Evolutionary conservation across 2,113 vertebrate genomes (phyloP).

Genomic region (Sapayoa aenigma): DNA sequence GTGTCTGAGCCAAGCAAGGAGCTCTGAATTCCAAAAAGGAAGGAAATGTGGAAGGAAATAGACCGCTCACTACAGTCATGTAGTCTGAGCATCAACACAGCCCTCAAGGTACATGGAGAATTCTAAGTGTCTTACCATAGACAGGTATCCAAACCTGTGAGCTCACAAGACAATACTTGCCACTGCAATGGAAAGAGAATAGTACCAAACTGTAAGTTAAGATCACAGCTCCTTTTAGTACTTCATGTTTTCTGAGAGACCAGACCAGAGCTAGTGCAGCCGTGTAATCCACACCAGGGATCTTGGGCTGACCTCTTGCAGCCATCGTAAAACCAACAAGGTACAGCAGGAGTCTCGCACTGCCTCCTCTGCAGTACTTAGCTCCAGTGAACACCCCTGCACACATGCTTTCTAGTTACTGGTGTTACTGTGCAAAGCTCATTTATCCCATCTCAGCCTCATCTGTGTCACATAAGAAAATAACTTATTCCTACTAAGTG

Average conservation of each 20-base stretch:
- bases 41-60: background rate
- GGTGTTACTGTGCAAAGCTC: background rate
- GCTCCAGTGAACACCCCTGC: background rate
- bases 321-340: background rate
- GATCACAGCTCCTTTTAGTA: background rate
- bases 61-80: background rate
- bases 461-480: background rate
- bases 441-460: background rate
- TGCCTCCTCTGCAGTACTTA: background rate
- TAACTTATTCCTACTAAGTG: background rate
- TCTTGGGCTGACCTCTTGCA: background rate
- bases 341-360: background rate
- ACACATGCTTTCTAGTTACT: background rate
- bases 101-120: rapidly evolving
- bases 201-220: background rate
- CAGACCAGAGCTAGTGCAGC: background rate
- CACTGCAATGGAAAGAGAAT: background rate
- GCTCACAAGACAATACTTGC: background rate
- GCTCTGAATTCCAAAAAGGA: background rate
- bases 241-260: too few species aligned
- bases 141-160: background rate
- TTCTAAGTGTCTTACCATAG: background rate
- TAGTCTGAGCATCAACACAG: background rate
- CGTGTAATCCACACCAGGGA: background rate
- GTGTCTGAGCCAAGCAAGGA: background rate